Base-by-base conservation (phyloP, 2,113 vertebrate species). In the Pelodiscus sinensis region DNA sequence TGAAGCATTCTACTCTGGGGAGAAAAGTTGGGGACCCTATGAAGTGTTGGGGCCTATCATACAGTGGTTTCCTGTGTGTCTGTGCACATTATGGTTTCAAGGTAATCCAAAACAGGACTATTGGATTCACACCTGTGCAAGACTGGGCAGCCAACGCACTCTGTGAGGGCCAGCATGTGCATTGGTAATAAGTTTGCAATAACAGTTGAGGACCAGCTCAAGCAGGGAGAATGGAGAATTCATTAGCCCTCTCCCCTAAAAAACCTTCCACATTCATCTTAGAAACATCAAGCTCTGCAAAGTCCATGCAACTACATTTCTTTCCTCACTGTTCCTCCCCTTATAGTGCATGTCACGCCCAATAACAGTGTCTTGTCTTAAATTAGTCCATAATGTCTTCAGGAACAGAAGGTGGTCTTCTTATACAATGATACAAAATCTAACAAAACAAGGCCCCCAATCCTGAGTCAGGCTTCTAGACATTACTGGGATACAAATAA, bases 201-300 rank as follows among this genome's bases (percentile, higher is more conserved):
- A 10, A 0, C 16, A 3, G 0, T 21, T 18, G 3, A 75, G 52
- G 75, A 80, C 84, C 60, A 2, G 2, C 54, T 65, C 77, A 1
- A 15, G 1, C 6, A 81, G 60, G 25, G 18, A 92, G 86, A 1
- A 0, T 55, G 84, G 62, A 80, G 62, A 88, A 91, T 50, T 50
- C 80, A 31, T 65, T 10, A 81, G 58, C 58, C 62, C 85, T 83
- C 77, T 95, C 85, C 24, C 35, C 92, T 82, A 68, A 85, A 93
- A 91, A 27, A 31, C 31, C 44, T 44, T 6, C 44, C 44, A 44
- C 44, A 44, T 44, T n/a, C n/a, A 68, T 31, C 71, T 92, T 25
- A 62, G 94, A 94, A 96, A 96, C 82, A 85, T 92, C 90, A 90
- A 92, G 87, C 94, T 94, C 86, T 95, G 96, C 96, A 95, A 94